Conservation (phyloP, 2,113 vertebrate genomes). For the Nesoenas mayeri region DNA sequence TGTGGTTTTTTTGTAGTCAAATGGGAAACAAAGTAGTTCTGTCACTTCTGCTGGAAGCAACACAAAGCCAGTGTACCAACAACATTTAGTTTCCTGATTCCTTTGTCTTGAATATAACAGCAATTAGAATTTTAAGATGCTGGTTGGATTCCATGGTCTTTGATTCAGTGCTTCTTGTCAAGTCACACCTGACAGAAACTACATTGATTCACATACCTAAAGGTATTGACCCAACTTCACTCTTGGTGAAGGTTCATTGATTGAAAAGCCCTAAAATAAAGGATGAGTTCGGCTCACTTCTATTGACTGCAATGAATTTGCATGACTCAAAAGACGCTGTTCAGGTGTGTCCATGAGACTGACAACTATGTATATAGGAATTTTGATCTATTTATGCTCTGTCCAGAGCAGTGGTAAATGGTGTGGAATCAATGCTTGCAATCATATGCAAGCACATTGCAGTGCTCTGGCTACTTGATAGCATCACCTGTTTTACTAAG, state of each 20-base stretch:
- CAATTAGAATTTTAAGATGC: background rate
- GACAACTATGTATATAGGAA: background rate
- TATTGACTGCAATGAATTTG: background rate
- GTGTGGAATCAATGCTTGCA: background rate
- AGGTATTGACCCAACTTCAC: background rate
- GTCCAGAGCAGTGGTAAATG: background rate
- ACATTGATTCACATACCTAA: background rate
- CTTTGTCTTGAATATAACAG: background rate
- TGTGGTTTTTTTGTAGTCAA: background rate
- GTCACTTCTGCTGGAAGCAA: background rate
- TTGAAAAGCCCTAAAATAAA: background rate
- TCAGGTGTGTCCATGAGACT: background rate
- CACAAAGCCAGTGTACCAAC: rapidly evolving
- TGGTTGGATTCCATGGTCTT: background rate
- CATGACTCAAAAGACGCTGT: background rate
- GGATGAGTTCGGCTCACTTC: background rate
- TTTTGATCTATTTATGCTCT: background rate
- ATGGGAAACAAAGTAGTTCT: background rate
- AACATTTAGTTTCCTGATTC: background rate
- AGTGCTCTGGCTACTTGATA: background rate
- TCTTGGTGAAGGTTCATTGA: background rate
- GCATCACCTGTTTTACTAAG: background rate
- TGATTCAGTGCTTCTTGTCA: background rate
- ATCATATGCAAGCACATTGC: background rate
- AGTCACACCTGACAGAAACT: background rate